Evolutionary conservation across 2,888 invertebrate species (phyloP).

Genomic region (Trilocha varians): DNA sequence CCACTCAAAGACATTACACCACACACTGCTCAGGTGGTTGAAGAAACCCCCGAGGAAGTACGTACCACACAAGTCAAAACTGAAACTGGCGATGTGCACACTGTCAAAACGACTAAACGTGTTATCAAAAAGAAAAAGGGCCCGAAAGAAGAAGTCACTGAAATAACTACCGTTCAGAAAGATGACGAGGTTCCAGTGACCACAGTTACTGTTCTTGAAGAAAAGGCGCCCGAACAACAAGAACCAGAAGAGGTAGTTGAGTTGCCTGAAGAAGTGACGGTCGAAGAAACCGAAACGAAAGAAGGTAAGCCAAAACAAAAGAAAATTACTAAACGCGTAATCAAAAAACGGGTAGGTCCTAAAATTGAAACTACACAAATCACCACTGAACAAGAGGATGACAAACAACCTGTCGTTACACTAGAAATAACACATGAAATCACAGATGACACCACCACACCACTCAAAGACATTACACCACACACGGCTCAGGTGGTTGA

Average conservation of each 20-base stretch:
- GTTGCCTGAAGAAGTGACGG: constrained; percentile 8
- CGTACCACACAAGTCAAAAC: constrained; percentile 12
- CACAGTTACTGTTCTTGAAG: constrained; percentile 9
- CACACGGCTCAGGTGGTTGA: constrained; percentile 12
- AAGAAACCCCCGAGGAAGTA: constrained; percentile 14
- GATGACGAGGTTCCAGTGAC: constrained; percentile 27
- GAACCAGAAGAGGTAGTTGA: constrained; percentile 12
- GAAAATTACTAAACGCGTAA: constrained; percentile 14
- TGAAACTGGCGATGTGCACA: constrained; percentile 37
- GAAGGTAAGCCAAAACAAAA: constrained; percentile 24
- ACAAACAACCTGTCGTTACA: constrained; percentile 24
- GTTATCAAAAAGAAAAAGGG: constrained; percentile 35
- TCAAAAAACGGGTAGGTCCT: constrained; percentile 29
- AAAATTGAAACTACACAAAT: constrained; percentile 38
- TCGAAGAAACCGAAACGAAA: constrained; percentile 10
- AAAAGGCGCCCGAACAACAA: constrained; percentile 1
- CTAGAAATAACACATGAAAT: constrained; percentile 27
- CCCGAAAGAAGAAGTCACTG: constrained; percentile 51
- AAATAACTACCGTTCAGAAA: constrained; percentile 49
- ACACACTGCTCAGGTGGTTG: constrained; percentile 24
- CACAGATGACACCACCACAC: constrained; percentile 19
- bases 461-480: constrained; percentile 13
- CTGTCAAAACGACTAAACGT: constrained; percentile 31
- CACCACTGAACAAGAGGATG: constrained; percentile 24
- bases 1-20: constrained; percentile 12